A percentile compares a stretch with the other conserved stretches of the same genome.
Evolutionary conservation across 30 jellyfish, hydroid and myxozoan species (phyloP).

Genomic region (Sanderia malayensis): DNA sequence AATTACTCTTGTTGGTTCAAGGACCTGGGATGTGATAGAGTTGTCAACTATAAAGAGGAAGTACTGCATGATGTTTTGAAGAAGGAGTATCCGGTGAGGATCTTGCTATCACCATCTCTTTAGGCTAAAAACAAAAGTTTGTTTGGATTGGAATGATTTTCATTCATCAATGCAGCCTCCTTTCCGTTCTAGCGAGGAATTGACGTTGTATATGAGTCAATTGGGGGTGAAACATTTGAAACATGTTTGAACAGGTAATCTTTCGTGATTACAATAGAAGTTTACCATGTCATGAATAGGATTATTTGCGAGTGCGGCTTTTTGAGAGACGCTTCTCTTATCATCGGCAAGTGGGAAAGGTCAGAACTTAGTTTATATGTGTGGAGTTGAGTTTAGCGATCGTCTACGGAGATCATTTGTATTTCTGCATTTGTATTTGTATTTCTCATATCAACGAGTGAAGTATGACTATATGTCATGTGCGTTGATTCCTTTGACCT

Average conservation of each 20-base stretch:
- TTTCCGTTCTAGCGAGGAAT: slow-evolving; percentile 63
- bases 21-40: slow-evolving; percentile 81
- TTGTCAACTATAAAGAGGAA: slow-evolving; percentile 64
- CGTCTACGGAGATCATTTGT: too few species aligned
- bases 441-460: too few species aligned
- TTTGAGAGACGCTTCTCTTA: too few species aligned
- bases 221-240: slow-evolving; percentile 84
- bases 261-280: too few species aligned
- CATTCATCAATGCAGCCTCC: not conserved
- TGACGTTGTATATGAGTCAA: slow-evolving; percentile 79
- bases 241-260: slow-evolving; percentile 85
- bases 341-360: too few species aligned
- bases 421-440: too few species aligned
- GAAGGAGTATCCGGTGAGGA: slow-evolving; percentile 67
- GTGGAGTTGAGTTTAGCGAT: too few species aligned
- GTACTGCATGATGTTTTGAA: slow-evolving; percentile 49
- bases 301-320: too few species aligned
- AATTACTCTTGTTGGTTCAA: slow-evolving; percentile 4
- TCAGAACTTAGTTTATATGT: too few species aligned
- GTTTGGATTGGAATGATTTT: not conserved
- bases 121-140: not conserved
- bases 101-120: not conserved
- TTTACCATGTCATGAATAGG: too few species aligned
- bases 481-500: too few species aligned
- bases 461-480: too few species aligned